Conservation (phyloP, 2,797 vertebrate genomes). For the Manis pentadactyla region DNA sequence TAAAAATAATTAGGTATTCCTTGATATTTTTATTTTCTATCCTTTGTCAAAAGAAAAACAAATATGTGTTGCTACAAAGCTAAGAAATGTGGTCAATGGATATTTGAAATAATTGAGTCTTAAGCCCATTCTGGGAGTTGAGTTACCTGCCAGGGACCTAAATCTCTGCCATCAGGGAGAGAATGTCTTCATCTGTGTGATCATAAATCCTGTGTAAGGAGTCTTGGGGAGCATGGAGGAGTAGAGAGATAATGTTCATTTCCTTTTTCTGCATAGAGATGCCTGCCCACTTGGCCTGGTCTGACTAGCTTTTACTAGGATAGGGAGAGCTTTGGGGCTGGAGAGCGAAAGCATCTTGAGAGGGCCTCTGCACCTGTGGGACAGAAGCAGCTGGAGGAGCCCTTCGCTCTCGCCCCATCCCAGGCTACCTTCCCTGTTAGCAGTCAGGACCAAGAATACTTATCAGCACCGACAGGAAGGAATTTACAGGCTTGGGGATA, state of each 20-base stretch:
- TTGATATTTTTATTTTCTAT: not conserved
- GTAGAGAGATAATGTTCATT: not conserved
- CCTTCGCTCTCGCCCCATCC: not conserved
- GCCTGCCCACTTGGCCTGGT: rapidly evolving
- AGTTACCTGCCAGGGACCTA: not conserved
- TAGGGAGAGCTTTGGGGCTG: not conserved
- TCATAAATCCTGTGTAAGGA: not conserved
- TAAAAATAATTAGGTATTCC: not conserved
- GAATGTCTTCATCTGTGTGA: not conserved
- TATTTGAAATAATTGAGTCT: not conserved
- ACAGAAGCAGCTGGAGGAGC: not conserved
- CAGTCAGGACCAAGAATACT: not conserved
- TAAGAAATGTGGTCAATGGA: not conserved
- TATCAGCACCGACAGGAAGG: not conserved
- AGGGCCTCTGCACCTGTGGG: no score
- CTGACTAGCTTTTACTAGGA: no score
- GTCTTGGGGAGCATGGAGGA: not conserved
- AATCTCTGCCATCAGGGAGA: not conserved
- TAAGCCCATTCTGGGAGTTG: not conserved
- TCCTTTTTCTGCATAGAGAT: not conserved
- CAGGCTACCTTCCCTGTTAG: not conserved
- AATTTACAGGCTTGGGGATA: no score
- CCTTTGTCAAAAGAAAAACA: not conserved
- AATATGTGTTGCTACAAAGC: not conserved
- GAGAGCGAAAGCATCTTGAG: not conserved